Base-by-base conservation (phyloP, 2,797 vertebrate species). In the Pygocentrus nattereri region DNA sequence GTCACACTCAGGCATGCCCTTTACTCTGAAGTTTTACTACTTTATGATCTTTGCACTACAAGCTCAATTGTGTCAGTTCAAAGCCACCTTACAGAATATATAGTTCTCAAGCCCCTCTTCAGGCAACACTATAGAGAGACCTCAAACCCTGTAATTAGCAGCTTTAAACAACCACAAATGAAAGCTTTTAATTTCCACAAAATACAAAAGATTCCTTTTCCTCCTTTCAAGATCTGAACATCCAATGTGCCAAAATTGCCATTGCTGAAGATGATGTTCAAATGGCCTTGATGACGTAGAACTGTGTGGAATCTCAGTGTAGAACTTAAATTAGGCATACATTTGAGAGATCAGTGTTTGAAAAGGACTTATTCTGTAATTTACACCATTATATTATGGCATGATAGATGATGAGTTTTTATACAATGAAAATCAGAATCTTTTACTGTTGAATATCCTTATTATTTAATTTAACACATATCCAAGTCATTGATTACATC, bases 1-100 rank as follows among this genome's bases (percentile, higher is more conserved):
- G 90, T 92, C 90, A 90, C 85, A 86, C 87, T 91, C 75, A 76
- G 88, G 88, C 74, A 83, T 87, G 92, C 92, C 92, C 92, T 94
- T 92, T 90, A 88, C 92, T 93, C 89, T 93, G 88, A 93, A 92
- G 92, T 94, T 92, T 92, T 92, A 90, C 90, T 92, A 91, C 88
- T 94, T 93, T 93, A 92, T 94, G 91, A 93, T 93, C 91, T 92
- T 91, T 92, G 90, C 88, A 87, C 89, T 88, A 87, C 82, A 85
- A 90, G 90, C 87, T 21, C 81, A 89, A 87, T 83, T 85, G 89
- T 91, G 90, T 92, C 92, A 93, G 93, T 94, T 94, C 91, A 93
- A 94, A 94, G 93, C 91, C 82, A 84, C 89, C 85, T 90, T 87
- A 86, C 90, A 91, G 91, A 94, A 91, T 91, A 87, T 80, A 79